phyloP scores from a whole-genome alignment of 2,888 invertebrate genomes.

The Halictus ligatus region DNA sequence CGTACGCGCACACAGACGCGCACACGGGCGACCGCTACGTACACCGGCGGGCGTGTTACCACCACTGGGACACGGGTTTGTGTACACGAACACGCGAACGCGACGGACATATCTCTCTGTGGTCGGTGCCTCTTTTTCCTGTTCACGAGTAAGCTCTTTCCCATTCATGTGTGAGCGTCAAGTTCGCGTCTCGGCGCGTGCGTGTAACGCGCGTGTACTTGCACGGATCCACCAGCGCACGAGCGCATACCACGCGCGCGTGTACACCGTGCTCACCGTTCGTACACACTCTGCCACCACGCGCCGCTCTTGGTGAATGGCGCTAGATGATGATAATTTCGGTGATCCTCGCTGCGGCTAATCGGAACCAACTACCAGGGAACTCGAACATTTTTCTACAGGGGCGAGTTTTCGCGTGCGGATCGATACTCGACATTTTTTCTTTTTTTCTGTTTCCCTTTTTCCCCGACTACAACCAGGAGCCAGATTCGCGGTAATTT shows the following conservation, averaged over 20 bases:
- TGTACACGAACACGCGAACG: background rate
- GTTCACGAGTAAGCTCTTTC: conserved; percentile 51
- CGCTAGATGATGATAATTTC: conserved; percentile 60
- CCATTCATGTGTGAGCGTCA: conserved; percentile 51
- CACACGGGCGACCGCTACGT: background rate
- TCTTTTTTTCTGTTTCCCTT: no score
- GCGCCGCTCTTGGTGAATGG: conserved; percentile 53
- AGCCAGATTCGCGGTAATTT: background rate
- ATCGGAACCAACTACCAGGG: conserved; percentile 26
- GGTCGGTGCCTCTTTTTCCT: conserved; percentile 56
- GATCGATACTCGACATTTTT: conserved; percentile 10
- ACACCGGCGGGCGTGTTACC: background rate
- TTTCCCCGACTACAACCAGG: background rate
- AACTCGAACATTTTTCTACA: conserved; percentile 16
- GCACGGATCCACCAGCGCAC: conserved; percentile 60
- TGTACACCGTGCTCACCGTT: conserved; percentile 7
- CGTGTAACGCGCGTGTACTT: conserved; percentile 52
- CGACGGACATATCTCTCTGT: conserved; percentile 7
- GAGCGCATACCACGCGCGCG: conserved; percentile 51
- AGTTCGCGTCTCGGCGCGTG: conserved; percentile 51
- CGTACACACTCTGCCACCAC: background rate
- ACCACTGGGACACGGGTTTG: conserved; percentile 22
- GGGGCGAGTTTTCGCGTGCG: background rate
- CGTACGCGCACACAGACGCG: conserved; percentile 21
- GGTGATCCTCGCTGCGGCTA: conserved; percentile 40